Percentiles rank a stretch among this genome's conserved stretches.
Conservation (phyloP, 2,797 vertebrate species). For the Erethizon dorsatum region DNA sequence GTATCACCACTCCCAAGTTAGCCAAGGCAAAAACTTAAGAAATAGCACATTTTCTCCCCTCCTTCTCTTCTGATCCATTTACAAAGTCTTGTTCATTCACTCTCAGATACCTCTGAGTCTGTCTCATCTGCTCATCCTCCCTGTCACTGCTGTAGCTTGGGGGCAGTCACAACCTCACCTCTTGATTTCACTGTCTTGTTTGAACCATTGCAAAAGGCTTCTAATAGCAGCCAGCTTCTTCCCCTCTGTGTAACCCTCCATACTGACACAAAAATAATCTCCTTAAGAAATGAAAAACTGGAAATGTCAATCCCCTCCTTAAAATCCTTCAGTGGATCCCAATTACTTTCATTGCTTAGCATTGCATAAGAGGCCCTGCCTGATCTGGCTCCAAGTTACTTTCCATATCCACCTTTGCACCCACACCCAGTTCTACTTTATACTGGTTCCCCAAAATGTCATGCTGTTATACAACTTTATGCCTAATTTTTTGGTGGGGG, state of each 20-base stretch:
- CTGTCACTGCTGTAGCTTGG: background rate
- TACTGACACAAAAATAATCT: background rate
- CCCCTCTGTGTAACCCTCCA: background rate
- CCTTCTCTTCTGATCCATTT: background rate
- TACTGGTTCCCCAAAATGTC: background rate
- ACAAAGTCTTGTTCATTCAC: background rate
- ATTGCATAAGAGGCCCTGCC: background rate
- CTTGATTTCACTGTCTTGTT: background rate
- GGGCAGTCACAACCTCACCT: background rate
- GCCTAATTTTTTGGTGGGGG: background rate
- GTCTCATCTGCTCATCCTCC: background rate
- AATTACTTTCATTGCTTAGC: background rate
- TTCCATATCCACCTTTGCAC: background rate
- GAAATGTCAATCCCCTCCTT: background rate
- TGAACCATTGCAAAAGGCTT: background rate
- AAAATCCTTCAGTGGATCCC: background rate
- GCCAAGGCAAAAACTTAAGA: conserved; percentile 6
- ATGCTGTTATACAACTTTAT: background rate
- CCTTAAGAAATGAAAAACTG: background rate
- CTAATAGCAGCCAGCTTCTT: background rate
- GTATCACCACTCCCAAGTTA: background rate
- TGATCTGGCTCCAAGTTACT: background rate
- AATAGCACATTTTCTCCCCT: background rate
- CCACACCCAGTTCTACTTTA: background rate
- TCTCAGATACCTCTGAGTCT: background rate